A percentile compares a stretch with the other conserved stretches of the same genome.
phyloP scores from a whole-genome alignment of 2,888 invertebrate genomes.

The Hirtodrosophila alboralis region DNA sequence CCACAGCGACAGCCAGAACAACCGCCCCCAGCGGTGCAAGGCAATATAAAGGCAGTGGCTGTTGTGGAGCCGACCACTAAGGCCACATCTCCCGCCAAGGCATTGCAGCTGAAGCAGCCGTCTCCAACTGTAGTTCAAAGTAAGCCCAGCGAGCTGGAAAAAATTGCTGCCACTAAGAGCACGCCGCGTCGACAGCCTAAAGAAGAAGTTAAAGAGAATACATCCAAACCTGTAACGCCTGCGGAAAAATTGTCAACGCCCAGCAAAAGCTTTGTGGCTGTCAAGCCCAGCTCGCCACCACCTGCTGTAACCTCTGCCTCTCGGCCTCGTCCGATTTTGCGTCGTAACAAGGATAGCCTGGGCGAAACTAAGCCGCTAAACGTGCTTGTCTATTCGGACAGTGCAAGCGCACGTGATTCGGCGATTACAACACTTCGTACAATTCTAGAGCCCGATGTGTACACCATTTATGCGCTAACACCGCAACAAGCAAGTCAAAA shows the following conservation, averaged over 20 bases:
- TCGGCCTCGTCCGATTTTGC: slow-evolving; percentile 71
- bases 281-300: slow-evolving; percentile 51
- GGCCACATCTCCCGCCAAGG: slow-evolving; percentile 44
- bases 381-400: slow-evolving; percentile 92
- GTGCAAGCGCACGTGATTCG: slow-evolving; percentile 89
- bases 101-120: slow-evolving; percentile 16
- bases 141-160: slow-evolving; percentile 58
- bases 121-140: slow-evolving; percentile 7
- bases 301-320: slow-evolving; percentile 11
- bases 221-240: slow-evolving; percentile 25
- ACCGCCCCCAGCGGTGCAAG: slow-evolving; percentile 15
- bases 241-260: slow-evolving; percentile 40
- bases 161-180: slow-evolving; percentile 48
- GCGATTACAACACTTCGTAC: slow-evolving; percentile 89
- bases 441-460: slow-evolving; percentile 87
- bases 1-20: slow-evolving; percentile 53
- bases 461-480: slow-evolving; percentile 87
- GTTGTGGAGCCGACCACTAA: slow-evolving; percentile 59
- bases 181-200: slow-evolving; percentile 10
- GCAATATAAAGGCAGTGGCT: slow-evolving; percentile 49
- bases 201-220: slow-evolving; percentile 31
- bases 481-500: slow-evolving; percentile 81
- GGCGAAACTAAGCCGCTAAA: slow-evolving; percentile 89
- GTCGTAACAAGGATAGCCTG: slow-evolving; percentile 81
- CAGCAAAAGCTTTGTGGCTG: slow-evolving; percentile 59